Conservation (phyloP, 2,888 invertebrate species). For the Hypena proboscidalis region DNA sequence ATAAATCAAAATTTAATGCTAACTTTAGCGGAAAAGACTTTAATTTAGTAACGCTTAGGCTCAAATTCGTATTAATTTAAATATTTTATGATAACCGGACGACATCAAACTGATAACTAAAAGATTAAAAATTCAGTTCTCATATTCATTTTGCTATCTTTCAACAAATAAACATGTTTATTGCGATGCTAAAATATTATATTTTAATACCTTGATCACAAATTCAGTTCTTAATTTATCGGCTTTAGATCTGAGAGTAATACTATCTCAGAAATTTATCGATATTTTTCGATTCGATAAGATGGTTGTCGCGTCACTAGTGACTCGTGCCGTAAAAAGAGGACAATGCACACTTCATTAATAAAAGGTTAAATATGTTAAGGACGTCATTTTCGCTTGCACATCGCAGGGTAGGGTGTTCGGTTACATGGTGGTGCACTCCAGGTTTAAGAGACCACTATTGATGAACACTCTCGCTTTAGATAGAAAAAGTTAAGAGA, state of each 20-base stretch:
- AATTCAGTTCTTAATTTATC: conserved; percentile 5
- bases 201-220: conserved; percentile 1
- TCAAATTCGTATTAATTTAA: conserved; percentile 36
- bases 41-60: conserved; percentile 30
- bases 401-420: conserved; percentile 46
- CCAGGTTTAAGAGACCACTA: conserved; percentile 22
- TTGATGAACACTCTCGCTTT: conserved; percentile 13
- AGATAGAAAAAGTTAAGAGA: too few species aligned
- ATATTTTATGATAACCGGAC: conserved; percentile 35
- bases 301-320: conserved; percentile 51
- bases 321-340: conserved; percentile 77
- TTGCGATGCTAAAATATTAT: conserved; percentile 5
- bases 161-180: conserved; percentile 23
- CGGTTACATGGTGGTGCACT: conserved; percentile 47
- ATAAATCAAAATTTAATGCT: conserved; percentile 36
- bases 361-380: conserved; percentile 76
- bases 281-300: conserved; percentile 14
- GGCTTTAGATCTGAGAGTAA: too few species aligned
- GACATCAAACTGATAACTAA: conserved; percentile 32
- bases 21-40: conserved; percentile 22
- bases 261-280: conserved; percentile 1
- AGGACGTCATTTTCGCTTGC: conserved; percentile 65
- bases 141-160: conserved; percentile 12
- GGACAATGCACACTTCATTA: conserved; percentile 75
- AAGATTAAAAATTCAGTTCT: conserved; percentile 20